These are phyloP conservation scores for Tychaedon coryphoeus DNA, from an alignment of 2,113 vertebrate species.

Conservation along the genomic window DNA sequence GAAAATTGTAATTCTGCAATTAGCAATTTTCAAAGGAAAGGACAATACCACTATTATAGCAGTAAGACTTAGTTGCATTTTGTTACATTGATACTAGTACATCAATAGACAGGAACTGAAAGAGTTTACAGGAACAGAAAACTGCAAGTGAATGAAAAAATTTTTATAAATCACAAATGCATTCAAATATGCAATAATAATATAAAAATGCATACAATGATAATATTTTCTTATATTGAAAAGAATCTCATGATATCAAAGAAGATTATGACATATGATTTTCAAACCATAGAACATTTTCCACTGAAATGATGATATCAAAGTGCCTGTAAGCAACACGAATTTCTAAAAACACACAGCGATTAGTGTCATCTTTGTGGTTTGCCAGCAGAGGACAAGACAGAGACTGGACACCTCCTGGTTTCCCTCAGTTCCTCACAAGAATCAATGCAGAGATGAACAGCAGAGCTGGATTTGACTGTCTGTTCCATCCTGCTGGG, in stretches of 20 bases:
- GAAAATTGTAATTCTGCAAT: neutral
- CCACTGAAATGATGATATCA: neutral
- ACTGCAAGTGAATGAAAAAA: neutral
- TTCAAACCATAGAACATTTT: neutral
- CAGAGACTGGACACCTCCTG: neutral
- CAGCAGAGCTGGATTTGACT: neutral
- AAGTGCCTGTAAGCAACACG: neutral
- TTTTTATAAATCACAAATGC: neutral
- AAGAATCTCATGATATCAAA: neutral
- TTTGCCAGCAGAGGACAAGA: neutral
- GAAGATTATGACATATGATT: neutral
- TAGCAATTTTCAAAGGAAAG: neutral
- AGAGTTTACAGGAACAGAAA: neutral
- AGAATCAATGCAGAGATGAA: neutral
- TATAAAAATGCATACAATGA: neutral
- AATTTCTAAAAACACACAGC: neutral
- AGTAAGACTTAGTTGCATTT: neutral
- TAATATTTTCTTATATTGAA: neutral
- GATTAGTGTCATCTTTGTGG: neutral
- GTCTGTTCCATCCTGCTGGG: neutral
- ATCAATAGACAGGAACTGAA: neutral
- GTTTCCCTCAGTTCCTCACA: neutral
- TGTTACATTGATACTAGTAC: neutral
- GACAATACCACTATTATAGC: neutral
- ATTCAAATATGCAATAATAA: neutral